Evolutionary conservation across 2,797 vertebrate genomes (phyloP).

Genomic region (Syndactyla subalaris): DNA sequence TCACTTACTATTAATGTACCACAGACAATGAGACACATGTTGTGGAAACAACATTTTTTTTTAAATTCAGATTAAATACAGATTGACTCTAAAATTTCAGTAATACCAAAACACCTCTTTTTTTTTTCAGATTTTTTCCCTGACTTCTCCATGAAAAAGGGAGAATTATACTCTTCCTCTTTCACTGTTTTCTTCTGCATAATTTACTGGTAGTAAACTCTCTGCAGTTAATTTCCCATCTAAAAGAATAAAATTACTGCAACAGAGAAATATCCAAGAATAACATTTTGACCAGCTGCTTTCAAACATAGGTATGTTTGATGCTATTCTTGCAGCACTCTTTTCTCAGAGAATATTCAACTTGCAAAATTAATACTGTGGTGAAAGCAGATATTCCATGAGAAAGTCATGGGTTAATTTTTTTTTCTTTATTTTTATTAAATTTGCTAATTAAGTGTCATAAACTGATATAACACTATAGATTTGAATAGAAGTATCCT

Average conservation of each 20-base stretch:
- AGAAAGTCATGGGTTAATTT: slow-evolving; percentile 41
- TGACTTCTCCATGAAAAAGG: not conserved
- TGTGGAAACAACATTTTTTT: not conserved
- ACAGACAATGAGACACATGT: not conserved
- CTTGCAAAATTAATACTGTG: slow-evolving; percentile 60
- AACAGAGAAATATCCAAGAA: slow-evolving; percentile 17
- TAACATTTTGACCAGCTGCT: slow-evolving; percentile 49
- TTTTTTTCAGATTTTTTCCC: not conserved
- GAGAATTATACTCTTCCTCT: not conserved
- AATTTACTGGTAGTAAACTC: not conserved
- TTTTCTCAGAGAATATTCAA: slow-evolving; percentile 49
- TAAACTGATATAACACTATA: not conserved
- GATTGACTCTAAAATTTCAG: not conserved
- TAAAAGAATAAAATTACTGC: not conserved
- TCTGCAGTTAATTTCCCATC: not conserved
- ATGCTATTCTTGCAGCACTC: slow-evolving; percentile 49
- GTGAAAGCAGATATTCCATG: slow-evolving; percentile 42
- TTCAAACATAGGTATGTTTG: slow-evolving; percentile 54
- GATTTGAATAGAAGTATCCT: not conserved
- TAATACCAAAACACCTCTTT: not conserved
- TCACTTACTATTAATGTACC: not conserved
- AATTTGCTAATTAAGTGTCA: not conserved
- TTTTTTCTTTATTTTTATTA: slow-evolving; percentile 52
- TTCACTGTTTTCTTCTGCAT: not conserved
- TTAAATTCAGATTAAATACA: too few species aligned